These are phyloP conservation scores for Mustela erminea DNA, from an alignment of 2,797 vertebrate species.

Conservation along the genomic window DNA sequence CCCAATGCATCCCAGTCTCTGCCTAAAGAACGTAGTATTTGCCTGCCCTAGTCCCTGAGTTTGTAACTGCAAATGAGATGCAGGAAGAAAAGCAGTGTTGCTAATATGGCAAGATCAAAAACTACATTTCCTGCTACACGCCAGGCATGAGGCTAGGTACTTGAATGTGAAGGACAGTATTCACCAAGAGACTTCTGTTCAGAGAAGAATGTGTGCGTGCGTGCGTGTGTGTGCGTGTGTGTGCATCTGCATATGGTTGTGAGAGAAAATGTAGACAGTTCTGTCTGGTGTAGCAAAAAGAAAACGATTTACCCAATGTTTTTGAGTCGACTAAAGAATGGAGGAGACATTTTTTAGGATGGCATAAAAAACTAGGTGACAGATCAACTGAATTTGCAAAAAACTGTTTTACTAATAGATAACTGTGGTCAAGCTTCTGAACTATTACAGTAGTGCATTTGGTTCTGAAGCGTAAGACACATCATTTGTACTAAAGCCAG, in stretches of 20 bases:
- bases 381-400: not conserved
- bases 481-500: not conserved
- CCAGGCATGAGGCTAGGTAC: not conserved
- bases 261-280: not conserved
- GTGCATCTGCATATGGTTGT: not conserved
- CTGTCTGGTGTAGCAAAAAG: not conserved
- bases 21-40: not conserved
- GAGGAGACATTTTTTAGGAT: not conserved
- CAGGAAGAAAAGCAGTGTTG: not conserved
- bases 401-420: not conserved
- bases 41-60: not conserved
- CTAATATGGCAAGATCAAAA: not conserved
- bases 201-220: not conserved
- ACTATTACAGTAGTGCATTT: not conserved
- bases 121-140: not conserved
- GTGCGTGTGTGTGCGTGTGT: not conserved
- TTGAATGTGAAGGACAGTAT: not conserved
- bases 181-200: not conserved
- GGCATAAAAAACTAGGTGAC: not conserved
- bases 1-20: not conserved
- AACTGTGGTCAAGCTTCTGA: conserved; percentile 6
- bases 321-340: not conserved
- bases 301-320: not conserved
- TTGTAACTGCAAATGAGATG: not conserved
- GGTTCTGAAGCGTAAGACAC: not conserved